Evolutionary conservation across 1,140 invertebrate genomes (phyloP).

Genomic region (Macrosteles quadrilineatus): DNA sequence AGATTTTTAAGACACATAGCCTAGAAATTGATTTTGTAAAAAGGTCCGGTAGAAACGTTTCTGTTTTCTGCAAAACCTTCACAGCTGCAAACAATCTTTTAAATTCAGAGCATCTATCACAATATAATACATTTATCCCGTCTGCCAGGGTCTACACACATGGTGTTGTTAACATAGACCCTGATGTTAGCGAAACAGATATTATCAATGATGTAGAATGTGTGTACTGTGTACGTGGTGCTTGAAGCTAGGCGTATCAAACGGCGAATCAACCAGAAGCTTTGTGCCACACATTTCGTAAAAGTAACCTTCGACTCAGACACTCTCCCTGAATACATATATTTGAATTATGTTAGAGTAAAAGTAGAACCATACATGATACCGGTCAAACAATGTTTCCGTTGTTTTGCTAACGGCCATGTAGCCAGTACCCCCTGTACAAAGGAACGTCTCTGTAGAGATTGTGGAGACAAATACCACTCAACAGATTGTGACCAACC

Average conservation of each 20-base stretch:
- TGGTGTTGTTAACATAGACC: not conserved
- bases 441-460: not conserved
- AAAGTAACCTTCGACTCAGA: slow-evolving; percentile 11
- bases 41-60: not conserved
- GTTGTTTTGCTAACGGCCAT: not conserved
- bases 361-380: not conserved
- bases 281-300: not conserved
- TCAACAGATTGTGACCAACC: too few species aligned
- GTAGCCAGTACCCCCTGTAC: not conserved
- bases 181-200: not conserved
- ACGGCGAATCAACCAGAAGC: not conserved
- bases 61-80: not conserved
- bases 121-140: not conserved
- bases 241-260: not conserved
- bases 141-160: not conserved
- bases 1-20: not conserved
- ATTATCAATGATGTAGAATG: not conserved
- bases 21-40: not conserved
- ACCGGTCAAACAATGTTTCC: not conserved
- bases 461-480: not conserved
- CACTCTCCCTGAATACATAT: not conserved
- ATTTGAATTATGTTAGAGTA: not conserved
- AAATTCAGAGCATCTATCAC: not conserved
- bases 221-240: not conserved
- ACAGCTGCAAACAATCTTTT: not conserved